Evolutionary conservation across 2,888 invertebrate species (phyloP).

Genomic region (Dasypolia templi): DNA sequence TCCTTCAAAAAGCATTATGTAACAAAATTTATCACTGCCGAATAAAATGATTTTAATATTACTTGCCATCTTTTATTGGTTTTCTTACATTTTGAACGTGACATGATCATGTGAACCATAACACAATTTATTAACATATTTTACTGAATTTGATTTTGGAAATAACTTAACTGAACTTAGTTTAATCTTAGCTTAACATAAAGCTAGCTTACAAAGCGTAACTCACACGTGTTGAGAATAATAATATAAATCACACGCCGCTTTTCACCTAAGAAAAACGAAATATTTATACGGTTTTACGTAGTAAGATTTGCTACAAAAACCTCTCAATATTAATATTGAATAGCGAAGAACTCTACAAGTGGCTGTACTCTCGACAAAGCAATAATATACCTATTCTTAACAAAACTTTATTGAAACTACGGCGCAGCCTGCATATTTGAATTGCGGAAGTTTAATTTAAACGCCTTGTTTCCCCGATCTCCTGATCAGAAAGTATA

Average conservation of each 20-base stretch:
- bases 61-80: conserved; percentile 43
- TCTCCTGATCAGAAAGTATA: no score
- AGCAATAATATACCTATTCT: background rate
- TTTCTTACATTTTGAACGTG: background rate
- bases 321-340: background rate
- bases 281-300: background rate
- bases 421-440: background rate
- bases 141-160: no score
- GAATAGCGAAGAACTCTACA: background rate
- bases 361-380: background rate
- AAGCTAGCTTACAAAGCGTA: background rate
- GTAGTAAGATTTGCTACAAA: background rate
- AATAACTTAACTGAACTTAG: background rate
- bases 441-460: conserved; percentile 16
- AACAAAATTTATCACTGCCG: conserved; percentile 71
- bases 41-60: conserved; percentile 69
- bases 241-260: background rate
- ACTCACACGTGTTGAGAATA: background rate
- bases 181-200: background rate
- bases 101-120: background rate
- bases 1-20: conserved; percentile 27
- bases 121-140: background rate
- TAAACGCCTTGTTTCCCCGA: background rate
- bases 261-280: background rate
- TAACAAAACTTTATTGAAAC: background rate